These are phyloP conservation scores for Ellobius talpinus DNA, from an alignment of 2,113 vertebrate species.

Conservation along the genomic window DNA sequence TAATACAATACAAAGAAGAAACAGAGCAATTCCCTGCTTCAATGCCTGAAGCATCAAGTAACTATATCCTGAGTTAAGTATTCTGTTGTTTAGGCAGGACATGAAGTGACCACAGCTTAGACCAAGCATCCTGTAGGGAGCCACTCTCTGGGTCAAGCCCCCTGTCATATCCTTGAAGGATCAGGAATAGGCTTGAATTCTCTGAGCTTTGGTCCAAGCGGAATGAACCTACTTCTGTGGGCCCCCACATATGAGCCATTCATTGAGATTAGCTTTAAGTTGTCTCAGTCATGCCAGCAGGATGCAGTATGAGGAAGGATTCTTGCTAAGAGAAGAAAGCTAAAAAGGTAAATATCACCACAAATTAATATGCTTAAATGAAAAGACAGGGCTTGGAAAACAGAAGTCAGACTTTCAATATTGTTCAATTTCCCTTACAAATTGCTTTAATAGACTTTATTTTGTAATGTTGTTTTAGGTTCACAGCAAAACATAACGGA, in stretches of 20 bases:
- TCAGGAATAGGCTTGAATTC: too few relatives aligned
- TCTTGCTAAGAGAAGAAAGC: neutral
- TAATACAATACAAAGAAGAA: too few relatives aligned
- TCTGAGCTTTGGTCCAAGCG: too few relatives aligned
- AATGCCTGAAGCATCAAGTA: too few relatives aligned
- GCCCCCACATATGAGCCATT: neutral
- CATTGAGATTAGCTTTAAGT: neutral
- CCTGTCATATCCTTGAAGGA: too few relatives aligned
- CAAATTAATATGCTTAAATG: slow-evolving; percentile 14
- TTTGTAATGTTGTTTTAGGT: neutral
- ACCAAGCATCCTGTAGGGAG: too few relatives aligned
- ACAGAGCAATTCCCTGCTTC: too few relatives aligned
- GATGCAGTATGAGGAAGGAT: neutral
- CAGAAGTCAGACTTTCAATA: neutral
- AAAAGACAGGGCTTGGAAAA: neutral
- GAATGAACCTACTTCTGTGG: too few relatives aligned
- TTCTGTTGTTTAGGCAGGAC: too few relatives aligned
- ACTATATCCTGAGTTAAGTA: too few relatives aligned
- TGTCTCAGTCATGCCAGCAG: neutral
- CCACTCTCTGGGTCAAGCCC: too few relatives aligned
- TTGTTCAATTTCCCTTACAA: neutral
- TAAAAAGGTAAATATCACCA: slow-evolving; percentile 18
- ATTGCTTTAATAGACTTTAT: neutral
- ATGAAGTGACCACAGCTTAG: too few relatives aligned
- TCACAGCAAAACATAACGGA: neutral